phyloP scores from a whole-genome alignment of 92 coral and sea anemone genomes.

The Diadumene lineata region DNA sequence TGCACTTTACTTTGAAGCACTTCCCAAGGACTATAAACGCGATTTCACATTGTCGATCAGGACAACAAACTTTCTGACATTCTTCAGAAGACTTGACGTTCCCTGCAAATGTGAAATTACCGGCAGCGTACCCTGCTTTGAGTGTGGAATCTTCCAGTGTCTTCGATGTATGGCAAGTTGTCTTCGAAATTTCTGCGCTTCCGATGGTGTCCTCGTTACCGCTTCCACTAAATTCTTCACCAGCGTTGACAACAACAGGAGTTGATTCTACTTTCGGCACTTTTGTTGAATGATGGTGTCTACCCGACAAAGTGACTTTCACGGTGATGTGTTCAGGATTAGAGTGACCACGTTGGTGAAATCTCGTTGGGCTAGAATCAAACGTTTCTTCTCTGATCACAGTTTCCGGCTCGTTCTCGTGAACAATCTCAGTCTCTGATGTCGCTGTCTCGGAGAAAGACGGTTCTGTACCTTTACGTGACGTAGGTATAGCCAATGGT shows the following conservation, averaged over 20 bases:
- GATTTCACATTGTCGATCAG: slow-evolving; percentile 54
- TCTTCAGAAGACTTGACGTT: slow-evolving; percentile 50
- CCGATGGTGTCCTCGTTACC: background rate
- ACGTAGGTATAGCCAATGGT: background rate
- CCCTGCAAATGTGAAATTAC: slow-evolving; percentile 69
- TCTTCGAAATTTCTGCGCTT: background rate
- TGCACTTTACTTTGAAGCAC: slow-evolving; percentile 72
- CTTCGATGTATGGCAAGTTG: slow-evolving; percentile 19
- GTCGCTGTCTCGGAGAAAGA: slow-evolving; percentile 36
- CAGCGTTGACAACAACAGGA: background rate
- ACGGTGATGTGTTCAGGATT: background rate
- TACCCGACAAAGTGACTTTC: background rate
- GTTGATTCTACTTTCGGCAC: background rate
- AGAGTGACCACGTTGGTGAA: background rate
- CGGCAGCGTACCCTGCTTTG: slow-evolving; percentile 75
- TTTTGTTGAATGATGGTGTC: background rate
- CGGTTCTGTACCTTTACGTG: slow-evolving; percentile 1
- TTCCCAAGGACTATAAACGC: slow-evolving; percentile 75
- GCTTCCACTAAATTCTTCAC: slow-evolving; percentile 10
- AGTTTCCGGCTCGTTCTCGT: slow-evolving; percentile 17
- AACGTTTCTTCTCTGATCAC: slow-evolving; percentile 30
- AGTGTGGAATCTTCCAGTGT: slow-evolving; percentile 63
- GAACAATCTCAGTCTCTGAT: slow-evolving; percentile 36
- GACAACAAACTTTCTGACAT: slow-evolving; percentile 73
- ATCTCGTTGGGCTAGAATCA: slow-evolving; percentile 18